phyloP scores from a whole-genome alignment of 2,113 vertebrate genomes.

The Coryphaenoides rupestris region DNA sequence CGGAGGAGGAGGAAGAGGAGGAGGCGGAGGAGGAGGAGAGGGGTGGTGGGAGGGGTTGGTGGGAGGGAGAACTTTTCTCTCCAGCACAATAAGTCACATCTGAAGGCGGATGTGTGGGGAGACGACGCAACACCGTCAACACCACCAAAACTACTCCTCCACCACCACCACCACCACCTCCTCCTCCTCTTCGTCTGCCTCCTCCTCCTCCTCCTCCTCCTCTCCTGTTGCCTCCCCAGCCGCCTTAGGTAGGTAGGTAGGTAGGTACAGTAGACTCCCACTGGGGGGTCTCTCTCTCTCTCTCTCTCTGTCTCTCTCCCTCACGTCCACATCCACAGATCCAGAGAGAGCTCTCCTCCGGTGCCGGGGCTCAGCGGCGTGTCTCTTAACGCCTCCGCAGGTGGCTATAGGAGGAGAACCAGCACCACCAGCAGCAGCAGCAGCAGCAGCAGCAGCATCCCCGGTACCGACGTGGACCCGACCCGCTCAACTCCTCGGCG shows the following conservation, averaged over 20 bases:
- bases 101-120: conserved; percentile 37
- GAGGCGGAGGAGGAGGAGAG: conserved; percentile 22
- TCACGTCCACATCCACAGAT: conserved; percentile 21
- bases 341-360: conserved; percentile 14
- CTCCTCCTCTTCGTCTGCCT: conserved; percentile 27
- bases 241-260: too few species aligned
- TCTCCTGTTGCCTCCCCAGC: conserved; percentile 27
- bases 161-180: conserved; percentile 11
- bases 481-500: too few species aligned
- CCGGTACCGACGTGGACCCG: too few species aligned
- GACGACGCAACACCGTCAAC: conserved; percentile 38
- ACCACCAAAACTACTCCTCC: conserved; percentile 25
- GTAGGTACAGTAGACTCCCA: conserved; percentile 19
- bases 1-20: too few species aligned
- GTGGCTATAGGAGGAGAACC: conserved; percentile 8
- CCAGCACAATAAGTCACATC: conserved; percentile 35
- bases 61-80: neutral
- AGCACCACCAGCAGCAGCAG: too few species aligned
- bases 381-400: conserved; percentile 19
- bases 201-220: conserved; percentile 22
- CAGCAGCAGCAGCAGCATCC: too few species aligned
- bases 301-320: too few species aligned
- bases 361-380: conserved; percentile 22
- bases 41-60: conserved; percentile 14
- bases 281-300: too few species aligned